A percentile compares a stretch with the other conserved stretches of the same genome.
Conservation (phyloP, 2,113 vertebrate species). For the Rhea pennata region DNA sequence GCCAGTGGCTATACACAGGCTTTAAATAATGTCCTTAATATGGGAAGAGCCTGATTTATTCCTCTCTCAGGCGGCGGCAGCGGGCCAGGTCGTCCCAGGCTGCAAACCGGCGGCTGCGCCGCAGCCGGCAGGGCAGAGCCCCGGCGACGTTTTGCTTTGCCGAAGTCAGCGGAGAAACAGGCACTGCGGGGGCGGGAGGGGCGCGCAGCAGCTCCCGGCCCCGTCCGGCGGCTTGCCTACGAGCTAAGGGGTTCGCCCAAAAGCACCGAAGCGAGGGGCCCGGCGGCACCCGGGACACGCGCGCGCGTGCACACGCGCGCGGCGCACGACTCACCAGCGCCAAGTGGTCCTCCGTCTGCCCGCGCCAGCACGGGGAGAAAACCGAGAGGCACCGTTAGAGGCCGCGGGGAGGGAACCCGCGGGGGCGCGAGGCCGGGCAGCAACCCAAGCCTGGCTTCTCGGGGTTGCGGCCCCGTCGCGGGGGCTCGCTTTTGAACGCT, state of each 20-base stretch:
- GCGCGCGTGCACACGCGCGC: too few species aligned
- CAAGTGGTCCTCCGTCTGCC: slow-evolving; percentile 95
- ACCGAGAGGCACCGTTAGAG: slow-evolving; percentile 61
- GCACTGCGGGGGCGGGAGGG: too few species aligned
- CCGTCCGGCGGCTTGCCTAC: too few species aligned
- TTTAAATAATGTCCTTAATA: slow-evolving; percentile 35
- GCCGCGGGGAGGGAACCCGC: background rate
- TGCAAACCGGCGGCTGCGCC: background rate
- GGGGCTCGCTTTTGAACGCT: too few species aligned
- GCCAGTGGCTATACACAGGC: background rate
- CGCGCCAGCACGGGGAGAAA: slow-evolving; percentile 69
- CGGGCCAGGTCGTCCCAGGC: background rate
- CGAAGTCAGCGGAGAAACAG: background rate
- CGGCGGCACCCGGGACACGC: background rate
- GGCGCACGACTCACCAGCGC: slow-evolving; percentile 89
- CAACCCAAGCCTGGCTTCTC: too few species aligned
- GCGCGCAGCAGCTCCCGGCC: too few species aligned
- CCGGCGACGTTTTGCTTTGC: background rate
- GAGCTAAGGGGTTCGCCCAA: too few species aligned
- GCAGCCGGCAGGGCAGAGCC: background rate
- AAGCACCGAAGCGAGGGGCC: too few species aligned
- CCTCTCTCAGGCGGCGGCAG: background rate
- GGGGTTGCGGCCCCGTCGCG: too few species aligned
- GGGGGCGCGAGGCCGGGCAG: too few species aligned
- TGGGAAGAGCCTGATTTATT: background rate